These are phyloP conservation scores for Seriola aureovittata DNA, from an alignment of 2,113 vertebrate species.

Conservation along the genomic window DNA sequence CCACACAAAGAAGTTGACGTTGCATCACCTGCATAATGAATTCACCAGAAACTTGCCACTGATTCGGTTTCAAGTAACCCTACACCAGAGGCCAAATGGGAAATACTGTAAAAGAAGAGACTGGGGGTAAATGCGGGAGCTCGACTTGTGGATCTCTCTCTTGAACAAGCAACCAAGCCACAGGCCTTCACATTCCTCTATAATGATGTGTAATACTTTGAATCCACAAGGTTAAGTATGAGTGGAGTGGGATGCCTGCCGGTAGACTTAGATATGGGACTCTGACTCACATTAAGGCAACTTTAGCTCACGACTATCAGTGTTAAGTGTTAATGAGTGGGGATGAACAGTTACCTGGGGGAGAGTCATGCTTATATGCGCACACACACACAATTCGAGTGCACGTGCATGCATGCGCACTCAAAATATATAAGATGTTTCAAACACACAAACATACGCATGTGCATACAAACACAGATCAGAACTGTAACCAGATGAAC, in stretches of 20 bases:
- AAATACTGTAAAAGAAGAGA: conserved; percentile 47
- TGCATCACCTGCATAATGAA: conserved; percentile 62
- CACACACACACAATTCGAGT: neutral
- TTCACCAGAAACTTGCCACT: conserved; percentile 42
- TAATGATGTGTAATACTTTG: conserved; percentile 71
- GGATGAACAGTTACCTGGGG: conserved; percentile 33
- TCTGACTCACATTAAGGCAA: conserved; percentile 46
- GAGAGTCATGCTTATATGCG: conserved; percentile 4
- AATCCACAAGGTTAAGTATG: conserved; percentile 65
- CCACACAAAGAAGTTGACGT: conserved; percentile 41
- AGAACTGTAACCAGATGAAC: conserved; percentile 15
- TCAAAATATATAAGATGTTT: conserved; percentile 20
- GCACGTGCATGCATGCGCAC: neutral
- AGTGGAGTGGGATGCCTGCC: conserved; percentile 52
- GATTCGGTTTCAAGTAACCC: conserved; percentile 51
- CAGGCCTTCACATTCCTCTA: conserved; percentile 62
- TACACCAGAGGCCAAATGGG: conserved; percentile 43
- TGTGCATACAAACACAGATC: conserved; percentile 30
- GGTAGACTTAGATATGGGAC: conserved; percentile 39
- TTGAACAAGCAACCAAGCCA: conserved; percentile 56
- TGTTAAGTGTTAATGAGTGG: conserved; percentile 43
- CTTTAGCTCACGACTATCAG: conserved; percentile 44
- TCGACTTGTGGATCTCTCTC: conserved; percentile 46
- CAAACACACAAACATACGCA: conserved; percentile 1
- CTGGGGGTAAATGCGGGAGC: conserved; percentile 47